Evolutionary conservation across 1,140 invertebrate genomes (phyloP).

Genomic region (Pissodes strobi): DNA sequence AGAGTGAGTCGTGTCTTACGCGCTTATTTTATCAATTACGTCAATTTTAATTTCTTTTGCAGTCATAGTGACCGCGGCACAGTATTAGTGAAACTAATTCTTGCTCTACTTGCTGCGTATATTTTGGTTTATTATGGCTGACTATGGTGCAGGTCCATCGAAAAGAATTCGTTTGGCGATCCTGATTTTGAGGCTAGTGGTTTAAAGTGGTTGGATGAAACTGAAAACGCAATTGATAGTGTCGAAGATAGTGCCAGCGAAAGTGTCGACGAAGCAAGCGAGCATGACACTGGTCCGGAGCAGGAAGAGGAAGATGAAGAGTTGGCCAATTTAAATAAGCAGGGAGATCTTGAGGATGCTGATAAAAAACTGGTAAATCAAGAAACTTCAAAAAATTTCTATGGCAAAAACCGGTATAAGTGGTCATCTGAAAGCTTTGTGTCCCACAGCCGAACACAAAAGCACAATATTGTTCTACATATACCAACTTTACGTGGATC

Average conservation of each 20-base stretch:
- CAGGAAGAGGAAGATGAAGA: no score
- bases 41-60: no score
- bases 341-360: neutral
- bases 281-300: neutral
- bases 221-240: neutral
- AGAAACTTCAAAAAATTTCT: neutral
- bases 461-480: no score
- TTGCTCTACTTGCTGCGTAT: neutral
- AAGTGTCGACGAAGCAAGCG: neutral
- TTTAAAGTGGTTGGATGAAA: no score
- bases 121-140: neutral
- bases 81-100: neutral
- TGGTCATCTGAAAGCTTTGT: no score
- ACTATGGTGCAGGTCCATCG: conserved; percentile 3
- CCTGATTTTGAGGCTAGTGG: neutral
- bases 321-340: neutral
- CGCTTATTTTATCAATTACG: no score
- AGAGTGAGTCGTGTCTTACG: no score
- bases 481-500: no score
- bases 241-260: neutral
- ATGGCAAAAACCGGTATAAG: no score
- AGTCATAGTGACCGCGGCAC: no score
- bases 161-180: neutral
- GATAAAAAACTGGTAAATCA: neutral
- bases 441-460: no score